A percentile compares a stretch with the other conserved stretches of the same genome.
Conservation (phyloP, 2,797 vertebrate species). For the Hemitrygon akajei region DNA sequence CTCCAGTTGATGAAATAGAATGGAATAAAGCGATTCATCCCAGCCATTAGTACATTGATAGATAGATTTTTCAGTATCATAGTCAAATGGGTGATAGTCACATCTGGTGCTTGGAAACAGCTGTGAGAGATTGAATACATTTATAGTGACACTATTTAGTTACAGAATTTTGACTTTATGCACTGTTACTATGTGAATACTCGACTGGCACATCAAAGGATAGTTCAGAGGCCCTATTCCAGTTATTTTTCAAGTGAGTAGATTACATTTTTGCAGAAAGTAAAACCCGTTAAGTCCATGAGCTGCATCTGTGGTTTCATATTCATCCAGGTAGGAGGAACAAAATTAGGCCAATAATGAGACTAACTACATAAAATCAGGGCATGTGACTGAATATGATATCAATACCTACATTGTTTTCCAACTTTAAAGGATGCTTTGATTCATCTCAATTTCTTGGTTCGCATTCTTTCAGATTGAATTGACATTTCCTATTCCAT, state of each 20-base stretch:
- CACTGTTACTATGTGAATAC: slow-evolving; percentile 20
- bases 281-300: background rate
- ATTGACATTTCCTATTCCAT: background rate
- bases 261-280: background rate
- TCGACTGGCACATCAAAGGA: background rate
- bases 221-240: background rate
- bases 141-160: background rate
- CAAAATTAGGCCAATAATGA: background rate
- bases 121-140: slow-evolving; percentile 25
- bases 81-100: slow-evolving; percentile 4
- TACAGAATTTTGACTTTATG: slow-evolving; percentile 23
- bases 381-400: background rate
- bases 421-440: background rate
- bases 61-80: background rate
- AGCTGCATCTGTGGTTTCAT: background rate
- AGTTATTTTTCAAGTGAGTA: background rate
- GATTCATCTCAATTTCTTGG: background rate
- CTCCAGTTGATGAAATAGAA: background rate
- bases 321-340: too few species aligned
- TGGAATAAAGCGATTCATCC: background rate
- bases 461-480: background rate
- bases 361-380: background rate
- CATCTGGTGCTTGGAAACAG: slow-evolving; percentile 1
- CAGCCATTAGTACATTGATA: background rate
- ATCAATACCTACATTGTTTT: background rate